Base-by-base conservation (phyloP, 2,888 invertebrate species). In the Argynnis bischoffii region DNA sequence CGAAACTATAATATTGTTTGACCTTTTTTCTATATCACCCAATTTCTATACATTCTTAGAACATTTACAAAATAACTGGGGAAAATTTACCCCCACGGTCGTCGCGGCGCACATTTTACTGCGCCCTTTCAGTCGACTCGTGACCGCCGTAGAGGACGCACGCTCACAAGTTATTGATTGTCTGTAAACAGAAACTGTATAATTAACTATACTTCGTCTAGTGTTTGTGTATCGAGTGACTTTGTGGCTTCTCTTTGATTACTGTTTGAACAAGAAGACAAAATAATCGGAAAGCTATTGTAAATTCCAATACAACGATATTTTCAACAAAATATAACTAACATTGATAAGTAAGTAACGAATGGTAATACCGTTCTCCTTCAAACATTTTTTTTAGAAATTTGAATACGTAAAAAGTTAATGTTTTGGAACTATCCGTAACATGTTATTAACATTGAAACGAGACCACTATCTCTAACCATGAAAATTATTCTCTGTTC, bases 121-220 rank as follows among this genome's bases (percentile, higher is more conserved):
- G 66, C 71, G 66, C 69, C 66, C 69, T 66, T 65, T 69, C 68
- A 69, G 68, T 69, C 60, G 56, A 66, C 31, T 56, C 66, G 71
- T 53, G 69, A 67, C 53, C 66, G 60, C 35, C 60, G 66, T 21
- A n/a, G 61, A 53, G 64, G 41, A 67, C 71, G 71, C 31, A 67
- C 71, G 71, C 56, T 16, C 41, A 46, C 5, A 18, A 6, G 16
- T 1, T 64, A 66, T 71, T 54, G 65, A 71, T 63, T 41, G 46
- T 26, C 13, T 54, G 63, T 55, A 66, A 55, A 65, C 61, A 66
- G 35, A 64, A 70, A 67, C 64, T 48, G 55, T 69, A 71, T 64
- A 59, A 63, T 63, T 51, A 50, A 57, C 41, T 60, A 67, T 64
- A 56, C 67, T 55, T 16, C 15, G 18, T 21, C 21, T 21, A 63